A percentile compares a stretch with the other conserved stretches of the same genome.
Evolutionary conservation across 1,140 invertebrate genomes (phyloP).

Genomic region (Leptinotarsa defecta): DNA sequence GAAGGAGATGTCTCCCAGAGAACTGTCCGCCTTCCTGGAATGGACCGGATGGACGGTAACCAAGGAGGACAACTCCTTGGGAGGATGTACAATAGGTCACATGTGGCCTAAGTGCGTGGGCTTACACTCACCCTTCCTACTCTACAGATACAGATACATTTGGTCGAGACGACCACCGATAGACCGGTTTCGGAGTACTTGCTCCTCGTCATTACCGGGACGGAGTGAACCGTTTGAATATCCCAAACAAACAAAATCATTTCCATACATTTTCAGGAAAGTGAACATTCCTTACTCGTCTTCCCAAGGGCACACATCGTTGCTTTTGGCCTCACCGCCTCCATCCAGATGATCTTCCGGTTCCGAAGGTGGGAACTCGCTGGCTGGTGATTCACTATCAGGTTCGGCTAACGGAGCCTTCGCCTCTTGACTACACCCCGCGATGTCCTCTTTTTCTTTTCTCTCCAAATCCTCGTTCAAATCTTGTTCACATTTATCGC

Average conservation of each 20-base stretch:
- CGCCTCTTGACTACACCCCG: conserved; percentile 35
- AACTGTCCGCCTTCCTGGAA: no score
- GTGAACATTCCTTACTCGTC: conserved; percentile 72
- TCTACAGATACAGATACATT: no score
- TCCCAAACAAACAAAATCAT: background rate
- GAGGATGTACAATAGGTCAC: no score
- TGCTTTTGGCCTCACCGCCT: conserved; percentile 63
- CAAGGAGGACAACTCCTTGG: no score
- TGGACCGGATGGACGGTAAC: no score
- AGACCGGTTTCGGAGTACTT: no score
- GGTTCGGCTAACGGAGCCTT: conserved; percentile 67
- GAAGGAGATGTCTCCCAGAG: no score
- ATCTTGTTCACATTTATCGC: conserved; percentile 18
- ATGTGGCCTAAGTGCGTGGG: no score
- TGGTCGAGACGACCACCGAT: no score
- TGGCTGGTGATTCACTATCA: conserved; percentile 67
- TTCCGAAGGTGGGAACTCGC: conserved; percentile 51
- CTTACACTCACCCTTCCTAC: no score
- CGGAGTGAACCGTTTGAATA: no score
- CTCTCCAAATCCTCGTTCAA: background rate
- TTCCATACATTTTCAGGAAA: background rate
- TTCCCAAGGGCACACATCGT: conserved; percentile 86
- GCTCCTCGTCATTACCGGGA: no score
- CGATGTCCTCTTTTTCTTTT: conserved; percentile 31
- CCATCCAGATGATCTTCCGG: conserved; percentile 35